Base-by-base conservation (phyloP, 2,113 vertebrate genomes). In the Strix uralensis region DNA sequence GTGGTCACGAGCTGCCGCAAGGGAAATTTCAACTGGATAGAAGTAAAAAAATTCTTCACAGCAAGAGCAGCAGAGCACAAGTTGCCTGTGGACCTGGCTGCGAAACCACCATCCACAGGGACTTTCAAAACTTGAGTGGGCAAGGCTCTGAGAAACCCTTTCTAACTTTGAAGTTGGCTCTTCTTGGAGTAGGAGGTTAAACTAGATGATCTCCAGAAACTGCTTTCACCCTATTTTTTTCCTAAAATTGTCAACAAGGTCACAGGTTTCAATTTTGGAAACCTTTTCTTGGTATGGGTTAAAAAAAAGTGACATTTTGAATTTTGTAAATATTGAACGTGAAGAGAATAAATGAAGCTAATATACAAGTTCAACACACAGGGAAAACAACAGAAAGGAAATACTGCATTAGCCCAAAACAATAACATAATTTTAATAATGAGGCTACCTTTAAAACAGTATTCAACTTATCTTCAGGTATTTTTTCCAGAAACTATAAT, bases 1-100 rank as follows among this genome's bases (percentile, higher is more conserved):
- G 16, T 1, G 26, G 18, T 21, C n/a, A 61, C 0, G 0, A 63
- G 26, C 17, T 63, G 66, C 27, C 3, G 0, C 10, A 72, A 57
- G 23, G 30, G 36, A 57, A 73, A 79, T 29, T 23, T 67, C 42
- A 69, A 46, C 20, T 17, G 23, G 10, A 55, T 13, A 17, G 1
- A 55, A 34, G 21, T 19, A 34, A 54, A 65, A 67, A 46, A 58
- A 7, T 1, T 46, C 7, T 13, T 30, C 18, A 38, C 19, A 16
- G 23, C 1, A 2, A 62, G 32, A 36, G 22, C 22, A 61, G 26
- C 36, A 55, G 22, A 34, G 71, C 25, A 75, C 29, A 44, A 20
- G 11, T 4, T 87, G 19, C 17, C 36, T 27, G 36, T 21, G 29
- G 22, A 86, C 14, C 3, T 3, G 8, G 14, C 23, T 58, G 59